Evolutionary conservation across 1,140 invertebrate genomes (phyloP).

Genomic region (Lepidotrigona ventralis): DNA sequence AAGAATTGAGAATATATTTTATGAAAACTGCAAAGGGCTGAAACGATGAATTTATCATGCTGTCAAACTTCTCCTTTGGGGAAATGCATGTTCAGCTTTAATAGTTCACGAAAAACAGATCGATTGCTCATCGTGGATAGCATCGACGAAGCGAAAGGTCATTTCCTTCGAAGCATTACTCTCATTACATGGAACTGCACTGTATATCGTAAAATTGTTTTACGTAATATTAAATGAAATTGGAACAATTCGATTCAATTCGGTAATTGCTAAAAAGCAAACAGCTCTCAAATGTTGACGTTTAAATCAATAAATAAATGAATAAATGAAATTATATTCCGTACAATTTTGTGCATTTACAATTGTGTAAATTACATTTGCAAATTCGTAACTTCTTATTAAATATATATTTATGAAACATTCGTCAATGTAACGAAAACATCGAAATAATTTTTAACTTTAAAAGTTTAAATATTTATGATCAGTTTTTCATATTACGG

Average conservation of each 20-base stretch:
- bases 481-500: too few relatives aligned
- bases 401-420: too few relatives aligned
- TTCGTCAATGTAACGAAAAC: too few relatives aligned
- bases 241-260: not conserved
- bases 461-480: too few relatives aligned
- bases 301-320: too few relatives aligned
- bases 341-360: too few relatives aligned
- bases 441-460: too few relatives aligned
- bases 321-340: too few relatives aligned
- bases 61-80: not conserved
- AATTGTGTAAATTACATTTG: too few relatives aligned
- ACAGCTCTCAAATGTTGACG: not conserved
- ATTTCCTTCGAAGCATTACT: constrained; percentile 56
- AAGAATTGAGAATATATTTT: not conserved
- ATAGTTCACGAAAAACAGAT: constrained; percentile 64
- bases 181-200: not conserved
- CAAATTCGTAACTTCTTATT: too few relatives aligned
- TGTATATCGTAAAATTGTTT: not conserved
- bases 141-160: constrained; percentile 51
- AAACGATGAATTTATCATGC: not conserved
- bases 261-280: not conserved
- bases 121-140: constrained; percentile 51
- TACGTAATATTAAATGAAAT: not conserved
- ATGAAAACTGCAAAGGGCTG: too few relatives aligned
- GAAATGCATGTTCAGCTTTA: constrained; percentile 62